These are phyloP conservation scores for Sylvicola cinctus DNA, from an alignment of 2,888 invertebrate genomes.

Conservation along the genomic window DNA sequence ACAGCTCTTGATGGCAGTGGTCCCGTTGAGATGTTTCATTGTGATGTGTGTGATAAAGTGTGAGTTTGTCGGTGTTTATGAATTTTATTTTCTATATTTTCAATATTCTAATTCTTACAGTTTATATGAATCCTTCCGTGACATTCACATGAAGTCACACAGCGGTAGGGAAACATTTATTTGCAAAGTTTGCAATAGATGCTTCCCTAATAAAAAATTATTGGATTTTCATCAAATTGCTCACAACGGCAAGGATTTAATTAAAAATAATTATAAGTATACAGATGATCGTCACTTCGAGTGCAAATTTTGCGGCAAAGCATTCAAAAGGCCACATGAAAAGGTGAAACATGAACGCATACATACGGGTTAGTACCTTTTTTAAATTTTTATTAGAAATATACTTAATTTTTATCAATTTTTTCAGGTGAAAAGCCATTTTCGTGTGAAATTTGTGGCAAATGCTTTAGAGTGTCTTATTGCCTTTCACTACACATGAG, in stretches of 20 bases:
- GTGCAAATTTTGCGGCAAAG: slow-evolving; percentile 49
- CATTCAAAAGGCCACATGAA: slow-evolving; percentile 54
- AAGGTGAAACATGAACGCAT: slow-evolving; percentile 72
- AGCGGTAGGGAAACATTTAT: slow-evolving; percentile 31
- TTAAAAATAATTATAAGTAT: no score
- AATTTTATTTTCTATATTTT: slow-evolving; percentile 9
- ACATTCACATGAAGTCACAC: slow-evolving; percentile 48
- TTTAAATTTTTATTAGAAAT: not conserved
- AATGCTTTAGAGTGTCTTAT: slow-evolving; percentile 58
- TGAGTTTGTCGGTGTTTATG: slow-evolving; percentile 6
- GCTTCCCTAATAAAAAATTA: slow-evolving; percentile 41
- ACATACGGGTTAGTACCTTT: slow-evolving; percentile 36
- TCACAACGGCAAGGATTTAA: no score
- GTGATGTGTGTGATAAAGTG: slow-evolving; percentile 32
- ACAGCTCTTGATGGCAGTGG: slow-evolving; percentile 13
- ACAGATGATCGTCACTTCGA: slow-evolving; percentile 34
- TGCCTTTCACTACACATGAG: slow-evolving; percentile 61
- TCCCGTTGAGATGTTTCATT: slow-evolving; percentile 24
- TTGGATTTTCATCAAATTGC: slow-evolving; percentile 54
- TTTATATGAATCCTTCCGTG: slow-evolving; percentile 28
- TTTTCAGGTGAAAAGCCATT: slow-evolving; percentile 49
- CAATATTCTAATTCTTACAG: slow-evolving; percentile 6
- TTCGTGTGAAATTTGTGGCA: slow-evolving; percentile 58
- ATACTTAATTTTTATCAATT: not conserved
- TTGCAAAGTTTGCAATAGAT: slow-evolving; percentile 50